A percentile compares a stretch with the other conserved stretches of the same genome.
Conservation (phyloP, 2,797 vertebrate genomes). For the Chelonia mydas region DNA sequence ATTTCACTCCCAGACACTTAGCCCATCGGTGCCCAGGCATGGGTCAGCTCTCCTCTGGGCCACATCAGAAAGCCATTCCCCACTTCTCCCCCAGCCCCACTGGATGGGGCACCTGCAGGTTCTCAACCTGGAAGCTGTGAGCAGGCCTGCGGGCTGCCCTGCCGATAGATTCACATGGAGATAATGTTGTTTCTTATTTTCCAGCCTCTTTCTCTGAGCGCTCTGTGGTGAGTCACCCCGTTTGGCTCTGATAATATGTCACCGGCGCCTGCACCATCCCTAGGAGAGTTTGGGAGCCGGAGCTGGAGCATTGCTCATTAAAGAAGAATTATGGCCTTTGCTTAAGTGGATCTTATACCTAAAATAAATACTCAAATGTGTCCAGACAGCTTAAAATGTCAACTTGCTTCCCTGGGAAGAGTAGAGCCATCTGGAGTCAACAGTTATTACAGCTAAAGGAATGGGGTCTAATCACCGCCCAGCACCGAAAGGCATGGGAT, state of each 20-base stretch:
- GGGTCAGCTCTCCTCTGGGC: neutral
- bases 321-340: neutral
- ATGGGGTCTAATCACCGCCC: neutral
- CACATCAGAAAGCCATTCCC: neutral
- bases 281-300: neutral
- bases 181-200: neutral
- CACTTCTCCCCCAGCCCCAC: neutral
- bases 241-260: neutral
- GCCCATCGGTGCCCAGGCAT: neutral
- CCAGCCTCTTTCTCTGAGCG: neutral
- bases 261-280: neutral
- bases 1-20: neutral
- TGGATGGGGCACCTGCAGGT: neutral
- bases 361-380: neutral
- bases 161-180: neutral
- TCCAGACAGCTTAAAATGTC: neutral
- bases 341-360: neutral
- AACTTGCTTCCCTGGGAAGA: neutral
- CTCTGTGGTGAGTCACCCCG: neutral
- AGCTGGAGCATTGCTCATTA: neutral
- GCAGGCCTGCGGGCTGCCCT: neutral
- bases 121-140: neutral
- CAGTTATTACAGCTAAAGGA: neutral
- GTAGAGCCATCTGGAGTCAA: neutral
- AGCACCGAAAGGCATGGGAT: too few relatives aligned